Conservation (phyloP, 35 echinoderm and acorn worm genomes). For the Apostichopus californicus region DNA sequence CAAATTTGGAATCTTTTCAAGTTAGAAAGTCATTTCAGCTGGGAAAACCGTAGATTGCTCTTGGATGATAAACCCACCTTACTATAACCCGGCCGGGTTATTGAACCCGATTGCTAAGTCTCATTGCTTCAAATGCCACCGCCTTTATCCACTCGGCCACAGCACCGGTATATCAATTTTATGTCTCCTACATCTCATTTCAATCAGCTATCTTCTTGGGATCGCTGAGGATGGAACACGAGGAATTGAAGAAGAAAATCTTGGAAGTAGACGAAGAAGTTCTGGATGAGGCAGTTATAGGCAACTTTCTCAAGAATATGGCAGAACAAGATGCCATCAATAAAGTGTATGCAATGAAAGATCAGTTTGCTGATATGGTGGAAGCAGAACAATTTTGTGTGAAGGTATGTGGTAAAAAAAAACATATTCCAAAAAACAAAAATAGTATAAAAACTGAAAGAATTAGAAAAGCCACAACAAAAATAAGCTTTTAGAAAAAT, state of each 20-base stretch:
- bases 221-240: slow-evolving; percentile 71
- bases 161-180: no score
- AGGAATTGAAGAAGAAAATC: slow-evolving; percentile 83
- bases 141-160: no score
- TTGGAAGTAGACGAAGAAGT: slow-evolving; percentile 85
- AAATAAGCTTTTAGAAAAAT: no score
- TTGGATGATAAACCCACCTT: no score
- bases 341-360: slow-evolving; percentile 68
- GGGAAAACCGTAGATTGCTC: no score
- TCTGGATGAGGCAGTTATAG: slow-evolving; percentile 70
- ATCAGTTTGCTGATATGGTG: slow-evolving; percentile 88
- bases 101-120: no score
- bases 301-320: slow-evolving; percentile 78
- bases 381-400: slow-evolving; percentile 98
- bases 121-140: no score
- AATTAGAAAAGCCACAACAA: not conserved
- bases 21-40: no score
- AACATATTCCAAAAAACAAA: not conserved
- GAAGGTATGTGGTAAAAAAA: slow-evolving; percentile 45
- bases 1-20: no score
- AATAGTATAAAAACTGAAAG: not conserved
- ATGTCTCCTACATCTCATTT: not conserved
- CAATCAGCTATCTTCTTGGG: slow-evolving; percentile 88
- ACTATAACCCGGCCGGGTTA: no score
- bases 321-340: slow-evolving; percentile 79